These are phyloP conservation scores for Ochropleura plecta DNA, from an alignment of 2,888 invertebrate genomes.

Conservation along the genomic window DNA sequence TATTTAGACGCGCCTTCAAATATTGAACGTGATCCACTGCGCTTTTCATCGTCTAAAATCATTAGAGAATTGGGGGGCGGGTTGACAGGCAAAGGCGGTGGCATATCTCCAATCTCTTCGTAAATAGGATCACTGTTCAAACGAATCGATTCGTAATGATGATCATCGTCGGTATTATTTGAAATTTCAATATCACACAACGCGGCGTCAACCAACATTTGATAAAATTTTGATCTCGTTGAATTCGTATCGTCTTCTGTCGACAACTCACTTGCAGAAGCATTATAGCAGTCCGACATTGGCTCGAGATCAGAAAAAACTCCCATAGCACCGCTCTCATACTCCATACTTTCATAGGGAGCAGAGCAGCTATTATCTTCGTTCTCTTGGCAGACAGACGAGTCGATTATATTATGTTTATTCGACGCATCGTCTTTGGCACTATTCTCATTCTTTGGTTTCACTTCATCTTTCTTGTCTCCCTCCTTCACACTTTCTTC, in stretches of 20 bases:
- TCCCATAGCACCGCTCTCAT: slow-evolving; percentile 90
- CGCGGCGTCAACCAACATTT: slow-evolving; percentile 93
- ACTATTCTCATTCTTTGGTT: slow-evolving; percentile 74
- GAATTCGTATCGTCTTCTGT: slow-evolving; percentile 92
- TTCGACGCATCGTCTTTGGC: slow-evolving; percentile 70
- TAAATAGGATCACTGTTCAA: slow-evolving; percentile 94
- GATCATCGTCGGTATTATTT: slow-evolving; percentile 91
- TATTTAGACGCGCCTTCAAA: slow-evolving; percentile 96
- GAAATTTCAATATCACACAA: slow-evolving; percentile 92
- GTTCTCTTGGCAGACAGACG: slow-evolving; percentile 77
- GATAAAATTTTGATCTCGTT: slow-evolving; percentile 93
- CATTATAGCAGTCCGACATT: slow-evolving; percentile 94
- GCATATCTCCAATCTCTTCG: slow-evolving; percentile 94
- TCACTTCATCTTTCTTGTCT: slow-evolving; percentile 64
- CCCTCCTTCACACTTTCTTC: slow-evolving; percentile 76
- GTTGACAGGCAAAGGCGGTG: slow-evolving; percentile 94
- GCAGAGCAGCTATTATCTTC: slow-evolving; percentile 92
- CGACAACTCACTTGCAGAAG: slow-evolving; percentile 92
- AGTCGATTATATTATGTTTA: slow-evolving; percentile 72
- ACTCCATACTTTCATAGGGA: slow-evolving; percentile 94
- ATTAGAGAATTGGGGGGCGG: slow-evolving; percentile 94
- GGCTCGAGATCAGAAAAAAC: slow-evolving; percentile 89
- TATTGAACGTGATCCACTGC: slow-evolving; percentile 92
- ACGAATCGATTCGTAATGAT: slow-evolving; percentile 94
- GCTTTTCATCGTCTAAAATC: slow-evolving; percentile 93